These are phyloP conservation scores for Collichthys lucidus DNA, from an alignment of 2,113 vertebrate species.

Conservation along the genomic window DNA sequence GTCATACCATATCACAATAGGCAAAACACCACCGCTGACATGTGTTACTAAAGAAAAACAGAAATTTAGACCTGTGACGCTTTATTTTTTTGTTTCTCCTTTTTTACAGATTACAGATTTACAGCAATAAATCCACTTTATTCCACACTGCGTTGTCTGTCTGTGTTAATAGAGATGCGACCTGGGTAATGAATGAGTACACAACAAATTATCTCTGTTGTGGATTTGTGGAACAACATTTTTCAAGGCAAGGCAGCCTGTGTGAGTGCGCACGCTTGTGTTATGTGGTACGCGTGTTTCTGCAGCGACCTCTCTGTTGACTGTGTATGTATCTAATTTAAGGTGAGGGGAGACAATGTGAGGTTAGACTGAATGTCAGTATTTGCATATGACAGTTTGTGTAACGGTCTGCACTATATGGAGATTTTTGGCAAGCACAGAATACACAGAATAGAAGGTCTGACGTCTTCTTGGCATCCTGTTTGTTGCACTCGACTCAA, in stretches of 20 bases:
- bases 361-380: neutral
- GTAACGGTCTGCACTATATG: neutral
- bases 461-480: neutral
- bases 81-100: neutral
- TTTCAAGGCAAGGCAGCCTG: constrained; percentile 69
- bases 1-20: constrained; percentile 56
- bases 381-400: constrained; percentile 8
- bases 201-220: constrained; percentile 1
- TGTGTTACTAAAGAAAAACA: constrained; percentile 2
- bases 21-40: constrained; percentile 4
- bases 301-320: constrained; percentile 7
- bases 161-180: neutral
- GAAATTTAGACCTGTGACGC: neutral
- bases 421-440: neutral
- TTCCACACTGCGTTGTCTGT: neutral
- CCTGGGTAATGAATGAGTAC: neutral
- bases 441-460: no score
- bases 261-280: constrained; percentile 10
- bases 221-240: constrained; percentile 44
- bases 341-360: neutral
- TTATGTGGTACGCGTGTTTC: constrained; percentile 5
- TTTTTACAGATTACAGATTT: neutral
- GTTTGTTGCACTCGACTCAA: neutral
- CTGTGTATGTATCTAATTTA: neutral
- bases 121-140: neutral